Evolutionary conservation across 2,888 invertebrate genomes (phyloP), one percentile per base, ranked within the genome.

Genomic region (Megaustenia siamemsis): DNA sequence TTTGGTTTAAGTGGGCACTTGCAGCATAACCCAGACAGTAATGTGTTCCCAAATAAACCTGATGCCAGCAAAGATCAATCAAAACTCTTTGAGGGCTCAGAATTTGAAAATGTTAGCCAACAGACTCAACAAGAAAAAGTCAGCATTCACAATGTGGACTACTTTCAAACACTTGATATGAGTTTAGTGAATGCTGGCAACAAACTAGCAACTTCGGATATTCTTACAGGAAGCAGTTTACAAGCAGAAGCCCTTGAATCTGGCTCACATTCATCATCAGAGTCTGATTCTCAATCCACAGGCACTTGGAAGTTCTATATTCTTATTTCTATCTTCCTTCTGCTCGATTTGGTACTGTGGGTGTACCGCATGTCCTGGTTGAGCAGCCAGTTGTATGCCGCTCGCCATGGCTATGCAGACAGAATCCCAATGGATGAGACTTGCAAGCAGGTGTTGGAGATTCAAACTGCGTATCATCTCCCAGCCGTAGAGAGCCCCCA

Each of bases 281-380:
- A 56, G 12, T 38, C 56, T 24, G 40, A 32, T 28, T 40, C 76
- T 35, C 21, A 63, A 28, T 45, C 63, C 8, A 69, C 43, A 35
- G 56, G 40, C 60, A 76, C 71, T 60, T 66, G 24, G 28, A 86
- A 89, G 35, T 75, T 90, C 40, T 90, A 90, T 76, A 88, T 91
- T 32, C 88, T 91, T 45, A 90, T 92, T 21, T 87, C 87, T 63
- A 86, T 90, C 24, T 92, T 92, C 86, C 68, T 92, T 18, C 32
- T 89, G 3, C 82, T 92, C 78, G 92, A 92, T 86, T 76, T 89
- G 0, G 87, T 91, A 15, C 86, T 92, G 56, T 86, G 90, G 66
- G 78, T 86, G 18, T 92, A 90, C 82, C 88, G 92, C n/a, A 87
- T 91, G 63, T 89, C 90, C 12, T 91, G 92, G 91, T 69, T 91